phyloP scores from a whole-genome alignment of 2,797 vertebrate genomes.

The Chrysocyon brachyurus region DNA sequence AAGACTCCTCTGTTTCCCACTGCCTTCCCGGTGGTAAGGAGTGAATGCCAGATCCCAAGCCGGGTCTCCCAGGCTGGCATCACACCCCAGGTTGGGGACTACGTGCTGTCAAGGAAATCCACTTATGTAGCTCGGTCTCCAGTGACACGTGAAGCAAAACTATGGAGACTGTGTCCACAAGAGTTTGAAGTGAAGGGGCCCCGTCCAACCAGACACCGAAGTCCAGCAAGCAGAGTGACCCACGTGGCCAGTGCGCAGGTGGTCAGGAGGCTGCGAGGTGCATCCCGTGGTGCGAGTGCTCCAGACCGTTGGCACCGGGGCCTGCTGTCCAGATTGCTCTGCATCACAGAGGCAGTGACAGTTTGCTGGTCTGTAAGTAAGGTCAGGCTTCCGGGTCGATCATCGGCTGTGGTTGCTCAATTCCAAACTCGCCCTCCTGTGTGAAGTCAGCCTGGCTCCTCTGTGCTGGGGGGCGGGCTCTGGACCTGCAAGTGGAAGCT shows the following conservation, averaged over 20 bases:
- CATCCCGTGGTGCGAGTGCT: accelerated
- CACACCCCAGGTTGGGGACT: not conserved
- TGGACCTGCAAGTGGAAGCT: accelerated
- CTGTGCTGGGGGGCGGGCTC: accelerated
- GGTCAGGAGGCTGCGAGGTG: accelerated
- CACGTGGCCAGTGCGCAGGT: accelerated
- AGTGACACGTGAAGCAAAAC: accelerated
- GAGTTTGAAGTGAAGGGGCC: not conserved
- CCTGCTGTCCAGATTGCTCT: too few relatives aligned
- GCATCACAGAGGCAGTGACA: accelerated
- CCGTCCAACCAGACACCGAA: accelerated
- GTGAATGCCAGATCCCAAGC: not conserved
- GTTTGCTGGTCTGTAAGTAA: accelerated
- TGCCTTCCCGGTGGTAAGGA: too few relatives aligned
- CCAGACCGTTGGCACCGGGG: accelerated
- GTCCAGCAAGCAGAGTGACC: too few relatives aligned
- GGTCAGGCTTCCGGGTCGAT: accelerated
- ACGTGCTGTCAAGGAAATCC: accelerated
- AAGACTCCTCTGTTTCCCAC: too few relatives aligned
- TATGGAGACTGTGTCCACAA: accelerated
- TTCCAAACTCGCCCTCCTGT: accelerated
- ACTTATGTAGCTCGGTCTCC: accelerated
- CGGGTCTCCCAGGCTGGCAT: accelerated
- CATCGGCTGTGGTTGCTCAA: accelerated
- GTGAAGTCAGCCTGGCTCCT: accelerated